A percentile compares a stretch with the other conserved stretches of the same genome.
Conservation (phyloP, 2,113 vertebrate genomes). For the Ornithorhynchus anatinus region DNA sequence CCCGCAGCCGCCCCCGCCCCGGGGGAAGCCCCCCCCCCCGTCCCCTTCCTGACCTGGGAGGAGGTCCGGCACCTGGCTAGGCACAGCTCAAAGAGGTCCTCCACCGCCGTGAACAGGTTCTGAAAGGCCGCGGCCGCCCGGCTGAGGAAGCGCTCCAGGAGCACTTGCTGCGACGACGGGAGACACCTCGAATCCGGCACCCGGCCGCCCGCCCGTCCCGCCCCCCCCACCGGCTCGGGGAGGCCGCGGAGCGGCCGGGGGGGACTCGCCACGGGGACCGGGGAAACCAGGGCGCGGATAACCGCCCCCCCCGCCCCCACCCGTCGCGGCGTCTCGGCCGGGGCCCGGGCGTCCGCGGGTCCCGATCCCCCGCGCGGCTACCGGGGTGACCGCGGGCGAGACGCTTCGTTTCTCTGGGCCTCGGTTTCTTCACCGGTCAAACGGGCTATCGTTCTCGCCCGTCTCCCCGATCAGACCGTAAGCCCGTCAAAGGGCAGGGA, state of each 20-base stretch:
- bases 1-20: too few relatives aligned
- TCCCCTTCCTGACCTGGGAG: conserved; percentile 83
- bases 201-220: not conserved
- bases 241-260: too few relatives aligned
- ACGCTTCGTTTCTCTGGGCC: too few relatives aligned
- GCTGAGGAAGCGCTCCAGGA: conserved; percentile 92
- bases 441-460: not conserved
- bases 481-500: too few relatives aligned
- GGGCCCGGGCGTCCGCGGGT: too few relatives aligned
- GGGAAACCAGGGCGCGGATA: too few relatives aligned
- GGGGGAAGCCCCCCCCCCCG: too few relatives aligned
- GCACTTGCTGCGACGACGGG: conserved; percentile 80
- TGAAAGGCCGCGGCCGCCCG: conserved; percentile 91
- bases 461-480: not conserved
- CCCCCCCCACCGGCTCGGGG: too few relatives aligned
- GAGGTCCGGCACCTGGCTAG: conserved; percentile 97
- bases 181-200: conserved; percentile 14
- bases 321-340: too few relatives aligned
- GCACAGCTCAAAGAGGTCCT: conserved; percentile 96
- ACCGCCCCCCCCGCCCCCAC: too few relatives aligned
- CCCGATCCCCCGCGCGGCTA: too few relatives aligned
- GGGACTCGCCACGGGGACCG: not conserved
- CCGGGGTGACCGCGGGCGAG: not conserved
- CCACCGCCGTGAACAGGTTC: conserved; percentile 95
- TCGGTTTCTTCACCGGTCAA: too few relatives aligned